Evolutionary conservation across 2,797 vertebrate species (phyloP).

Genomic region (Echiichthys vipera): DNA sequence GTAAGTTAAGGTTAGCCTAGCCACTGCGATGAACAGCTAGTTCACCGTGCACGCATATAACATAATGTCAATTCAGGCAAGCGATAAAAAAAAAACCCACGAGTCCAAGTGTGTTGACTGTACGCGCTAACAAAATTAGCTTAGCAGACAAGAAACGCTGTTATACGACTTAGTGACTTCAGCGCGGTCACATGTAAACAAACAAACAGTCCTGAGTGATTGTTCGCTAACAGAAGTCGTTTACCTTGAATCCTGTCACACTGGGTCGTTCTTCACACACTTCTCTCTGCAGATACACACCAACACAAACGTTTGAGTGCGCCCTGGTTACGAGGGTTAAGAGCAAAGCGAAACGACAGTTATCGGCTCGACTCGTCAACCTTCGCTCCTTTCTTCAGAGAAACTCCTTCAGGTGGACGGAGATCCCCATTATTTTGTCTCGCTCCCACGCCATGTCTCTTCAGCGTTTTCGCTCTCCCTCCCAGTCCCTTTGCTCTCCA

Average conservation of each 20-base stretch:
- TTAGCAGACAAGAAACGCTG: conserved; percentile 36
- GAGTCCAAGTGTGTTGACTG: conserved; percentile 29
- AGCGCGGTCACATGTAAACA: conserved; percentile 42
- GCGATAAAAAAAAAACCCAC: neutral
- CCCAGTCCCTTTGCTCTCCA: conserved; percentile 71
- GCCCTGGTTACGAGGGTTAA: conserved; percentile 48
- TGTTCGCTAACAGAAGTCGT: conserved; percentile 42
- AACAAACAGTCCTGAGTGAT: conserved; percentile 11
- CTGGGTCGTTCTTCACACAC: conserved; percentile 65
- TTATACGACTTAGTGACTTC: conserved; percentile 29
- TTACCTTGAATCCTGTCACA: conserved; percentile 71
- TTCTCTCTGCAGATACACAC: conserved; percentile 66
- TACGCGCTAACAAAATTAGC: conserved; percentile 37
- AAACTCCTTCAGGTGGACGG: conserved; percentile 25
- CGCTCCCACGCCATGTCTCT: conserved; percentile 71
- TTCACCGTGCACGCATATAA: conserved; percentile 29
- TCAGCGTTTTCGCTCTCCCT: conserved; percentile 58
- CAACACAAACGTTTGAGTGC: conserved; percentile 50
- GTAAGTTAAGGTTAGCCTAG: conserved; percentile 56
- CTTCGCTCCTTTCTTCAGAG: conserved; percentile 20
- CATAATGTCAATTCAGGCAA: conserved; percentile 25
- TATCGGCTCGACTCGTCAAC: conserved; percentile 33
- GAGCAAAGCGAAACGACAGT: conserved; percentile 35
- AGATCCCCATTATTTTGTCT: conserved; percentile 54
- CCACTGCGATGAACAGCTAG: conserved; percentile 18